Base-by-base conservation (phyloP, 2,797 vertebrate species). In the Paedocypris micromegethes region DNA sequence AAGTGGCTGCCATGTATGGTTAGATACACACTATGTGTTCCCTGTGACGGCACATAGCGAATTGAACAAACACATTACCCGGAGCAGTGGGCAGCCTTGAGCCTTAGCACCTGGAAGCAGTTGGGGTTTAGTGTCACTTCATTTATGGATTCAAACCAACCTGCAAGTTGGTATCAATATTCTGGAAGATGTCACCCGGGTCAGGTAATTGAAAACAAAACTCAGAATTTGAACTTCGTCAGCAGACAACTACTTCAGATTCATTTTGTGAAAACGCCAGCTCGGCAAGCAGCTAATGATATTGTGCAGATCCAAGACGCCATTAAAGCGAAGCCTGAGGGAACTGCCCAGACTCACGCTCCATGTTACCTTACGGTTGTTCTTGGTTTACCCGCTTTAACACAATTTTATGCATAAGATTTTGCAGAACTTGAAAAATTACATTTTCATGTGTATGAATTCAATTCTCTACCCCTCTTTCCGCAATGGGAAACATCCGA, bases 301-400 rank as follows among this genome's bases (percentile, higher is more conserved):
- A 37, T 1, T 39, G 23, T 45, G 56, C 51, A 59, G 51, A 45
- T 46, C n/a, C 52, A 49, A 53, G 40, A 70, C 41, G 9, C 40
- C 60, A 70, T 70, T 70, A 66, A 56, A 61, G 37, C 49, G n/a
- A 9, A 60, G 59, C 55, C 64, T 53, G 42, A 71, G 55, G 54
- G 66, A 47, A 57, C 38, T 65, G 47, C 52, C 44, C 50, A 40
- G 41, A 57, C 53, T 50, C n/a, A 3, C 52, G 63, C 58, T 59
- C 71, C 55, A 60, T 64, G 39, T 58, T 54, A 64, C 58, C 38
- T 69, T 70, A 47, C 54, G 62, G 63, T 68, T 66, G 51, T 59
- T 68, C 54, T 68, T 66, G 5, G 50, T 61, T 66, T 69, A 7
- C 40, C 60, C 48, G 39, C 57, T 64, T 48, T 9, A 39, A 47